Conservation (phyloP, 2,113 vertebrate species). For the Phalacrocorax brasilianus region DNA sequence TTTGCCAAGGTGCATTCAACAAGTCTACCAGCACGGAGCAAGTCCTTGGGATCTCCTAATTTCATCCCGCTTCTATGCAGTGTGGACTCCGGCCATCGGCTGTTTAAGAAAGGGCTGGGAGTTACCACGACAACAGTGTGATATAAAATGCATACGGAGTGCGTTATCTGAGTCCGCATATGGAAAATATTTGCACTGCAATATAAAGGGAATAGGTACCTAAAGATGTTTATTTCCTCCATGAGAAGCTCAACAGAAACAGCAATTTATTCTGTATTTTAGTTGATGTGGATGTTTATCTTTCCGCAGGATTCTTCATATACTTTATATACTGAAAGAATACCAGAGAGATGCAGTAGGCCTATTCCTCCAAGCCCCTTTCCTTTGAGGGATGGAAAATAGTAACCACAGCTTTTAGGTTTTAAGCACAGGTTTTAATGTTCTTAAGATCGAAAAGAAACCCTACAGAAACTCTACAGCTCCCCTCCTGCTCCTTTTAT, state of each 20-base stretch:
- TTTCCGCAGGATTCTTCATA: background rate
- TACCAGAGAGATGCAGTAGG: background rate
- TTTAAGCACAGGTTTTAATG: background rate
- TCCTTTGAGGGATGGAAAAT: background rate
- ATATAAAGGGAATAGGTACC: background rate
- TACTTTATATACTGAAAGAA: background rate
- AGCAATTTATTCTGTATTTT: background rate
- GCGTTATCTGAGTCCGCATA: slow-evolving; percentile 21
- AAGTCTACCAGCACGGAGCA: background rate
- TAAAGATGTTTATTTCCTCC: background rate
- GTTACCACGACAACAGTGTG: slow-evolving; percentile 5
- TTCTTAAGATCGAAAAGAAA: background rate
- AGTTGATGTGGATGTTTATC: background rate
- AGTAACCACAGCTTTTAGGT: background rate
- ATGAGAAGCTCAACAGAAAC: background rate
- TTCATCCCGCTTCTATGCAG: background rate
- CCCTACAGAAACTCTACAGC: background rate
- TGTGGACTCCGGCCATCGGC: slow-evolving; percentile 4
- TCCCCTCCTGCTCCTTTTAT: background rate
- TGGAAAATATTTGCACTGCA: background rate
- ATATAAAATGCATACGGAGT: slow-evolving; percentile 12
- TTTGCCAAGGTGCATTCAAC: background rate
- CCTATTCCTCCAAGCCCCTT: background rate
- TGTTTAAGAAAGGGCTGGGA: background rate
- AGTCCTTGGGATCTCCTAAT: background rate